phyloP scores from a whole-genome alignment of 2,797 vertebrate species.

The Melanotaenia maccullochi region DNA sequence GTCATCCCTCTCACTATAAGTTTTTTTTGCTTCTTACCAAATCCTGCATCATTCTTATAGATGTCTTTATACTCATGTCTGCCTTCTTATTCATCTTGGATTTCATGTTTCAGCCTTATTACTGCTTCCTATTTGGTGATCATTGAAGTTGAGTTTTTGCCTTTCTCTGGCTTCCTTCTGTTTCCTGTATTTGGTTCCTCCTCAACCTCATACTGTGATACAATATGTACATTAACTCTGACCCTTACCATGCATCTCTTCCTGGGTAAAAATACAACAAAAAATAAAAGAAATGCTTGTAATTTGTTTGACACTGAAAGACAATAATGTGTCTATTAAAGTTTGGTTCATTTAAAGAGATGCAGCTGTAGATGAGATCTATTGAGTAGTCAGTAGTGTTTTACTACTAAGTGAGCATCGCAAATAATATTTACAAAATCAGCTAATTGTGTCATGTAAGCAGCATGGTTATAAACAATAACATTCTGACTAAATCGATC shows the following conservation, averaged over 20 bases:
- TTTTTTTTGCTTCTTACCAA: too few species aligned
- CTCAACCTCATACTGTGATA: too few species aligned
- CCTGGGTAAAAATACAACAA: background rate
- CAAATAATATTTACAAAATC: slow-evolving; percentile 1
- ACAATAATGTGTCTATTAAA: background rate
- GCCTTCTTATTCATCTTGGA: too few species aligned
- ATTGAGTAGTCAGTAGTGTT: background rate
- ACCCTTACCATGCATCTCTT: background rate
- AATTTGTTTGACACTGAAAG: too few species aligned
- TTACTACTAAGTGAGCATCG: background rate
- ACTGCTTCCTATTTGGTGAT: too few species aligned
- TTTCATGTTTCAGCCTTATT: too few species aligned
- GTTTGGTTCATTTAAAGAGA: background rate
- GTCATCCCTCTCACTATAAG: too few species aligned
- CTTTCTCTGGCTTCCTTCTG: too few species aligned
- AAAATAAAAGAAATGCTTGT: background rate
- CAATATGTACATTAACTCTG: background rate
- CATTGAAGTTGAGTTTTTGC: too few species aligned
- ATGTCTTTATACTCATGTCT: too few species aligned
- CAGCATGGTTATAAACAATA: slow-evolving; percentile 1
- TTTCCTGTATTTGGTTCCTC: too few species aligned
- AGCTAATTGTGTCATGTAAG: slow-evolving; percentile 7
- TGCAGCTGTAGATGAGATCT: background rate
- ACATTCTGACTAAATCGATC: slow-evolving; percentile 2
- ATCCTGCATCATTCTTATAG: too few species aligned